Percentiles rank a stretch among this genome's conserved stretches.
phyloP scores from a whole-genome alignment of 2,888 invertebrate genomes.

The Eurois occulta region DNA sequence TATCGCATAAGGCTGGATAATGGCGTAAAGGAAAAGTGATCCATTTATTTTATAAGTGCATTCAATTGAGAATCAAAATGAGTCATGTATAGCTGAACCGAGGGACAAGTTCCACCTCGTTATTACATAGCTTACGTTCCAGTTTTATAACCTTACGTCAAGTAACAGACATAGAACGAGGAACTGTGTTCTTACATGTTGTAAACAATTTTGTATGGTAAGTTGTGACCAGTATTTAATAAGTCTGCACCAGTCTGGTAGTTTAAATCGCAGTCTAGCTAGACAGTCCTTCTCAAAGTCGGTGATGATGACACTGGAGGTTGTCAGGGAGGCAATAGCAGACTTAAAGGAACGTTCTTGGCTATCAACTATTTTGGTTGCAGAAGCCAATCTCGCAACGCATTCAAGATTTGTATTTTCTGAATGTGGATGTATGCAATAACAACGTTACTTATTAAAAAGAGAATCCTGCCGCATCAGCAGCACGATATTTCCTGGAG shows the following conservation, averaged over 20 bases:
- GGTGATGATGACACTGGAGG: no score
- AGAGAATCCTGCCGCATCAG: not conserved
- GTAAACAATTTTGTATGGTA: constrained; percentile 31
- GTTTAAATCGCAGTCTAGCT: not conserved
- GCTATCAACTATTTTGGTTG: not conserved
- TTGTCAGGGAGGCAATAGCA: not conserved
- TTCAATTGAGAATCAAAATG: constrained; percentile 21
- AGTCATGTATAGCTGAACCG: constrained; percentile 30
- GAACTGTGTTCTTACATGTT: constrained; percentile 13
- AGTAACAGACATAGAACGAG: constrained; percentile 19
- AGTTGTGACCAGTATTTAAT: constrained; percentile 26
- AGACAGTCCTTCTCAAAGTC: not conserved
- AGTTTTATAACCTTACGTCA: constrained; percentile 42
- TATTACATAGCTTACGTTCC: constrained; percentile 35
- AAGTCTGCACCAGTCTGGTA: not conserved
- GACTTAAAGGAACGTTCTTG: not conserved
- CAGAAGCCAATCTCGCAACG: not conserved
- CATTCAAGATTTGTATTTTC: not conserved
- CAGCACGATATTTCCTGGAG: not conserved
- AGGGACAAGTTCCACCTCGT: constrained; percentile 15
- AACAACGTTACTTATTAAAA: not conserved
- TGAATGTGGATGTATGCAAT: not conserved
- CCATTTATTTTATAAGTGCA: not conserved
- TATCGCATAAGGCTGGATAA: not conserved
- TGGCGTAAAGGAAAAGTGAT: not conserved